Evolutionary conservation across 1,140 invertebrate species (phyloP), one percentile per base, ranked within the genome.

Genomic region (Drosophila santomea): DNA sequence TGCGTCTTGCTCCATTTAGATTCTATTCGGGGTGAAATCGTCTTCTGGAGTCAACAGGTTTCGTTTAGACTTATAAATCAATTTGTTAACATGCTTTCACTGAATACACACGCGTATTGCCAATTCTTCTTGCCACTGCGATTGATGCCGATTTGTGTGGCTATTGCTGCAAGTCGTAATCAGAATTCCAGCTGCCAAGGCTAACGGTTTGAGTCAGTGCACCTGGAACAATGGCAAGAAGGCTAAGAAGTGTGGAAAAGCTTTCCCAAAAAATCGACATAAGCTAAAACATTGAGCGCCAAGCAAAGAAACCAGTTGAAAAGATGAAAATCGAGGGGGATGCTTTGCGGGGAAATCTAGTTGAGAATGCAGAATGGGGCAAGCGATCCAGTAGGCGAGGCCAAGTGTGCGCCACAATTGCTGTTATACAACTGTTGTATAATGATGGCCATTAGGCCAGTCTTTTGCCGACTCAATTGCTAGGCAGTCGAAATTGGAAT

Each of bases 341-440:
- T 56, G 36, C 15, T 57, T 15, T 11, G 35, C 14, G 14, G 14
- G 48, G 36, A 35, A 51, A 32, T 51, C 47, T 56, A 11, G 35
- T 36, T 41, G 54, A 47, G 73, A 67, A 75, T 76, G 55, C 43
- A 67, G 74, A 60, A 76, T 1, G 56, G 57, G 57, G 52, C 35
- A 52, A 47, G 47, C 50, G 52, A 15, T 14, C 32, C 14, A 44
- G 50, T 60, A 25, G 35, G 55, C n/a, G 67, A 36, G 41, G 41
- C 50, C 32, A 50, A 39, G 10, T 62, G 56, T 55, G 57, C 44
- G 56, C 45, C 79, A 52, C 59, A 73, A 55, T 66, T 77, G 80
- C 64, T 76, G 72, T 73, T 66, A 83, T 83, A 83, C 54, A 83
- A 83, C 80, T 75, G 80, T 83, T 83, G 72, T 75, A 83, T 83